Evolutionary conservation across 2,888 invertebrate genomes (phyloP), one percentile per base, ranked within the genome.

Genomic region (Troides aeacus): DNA sequence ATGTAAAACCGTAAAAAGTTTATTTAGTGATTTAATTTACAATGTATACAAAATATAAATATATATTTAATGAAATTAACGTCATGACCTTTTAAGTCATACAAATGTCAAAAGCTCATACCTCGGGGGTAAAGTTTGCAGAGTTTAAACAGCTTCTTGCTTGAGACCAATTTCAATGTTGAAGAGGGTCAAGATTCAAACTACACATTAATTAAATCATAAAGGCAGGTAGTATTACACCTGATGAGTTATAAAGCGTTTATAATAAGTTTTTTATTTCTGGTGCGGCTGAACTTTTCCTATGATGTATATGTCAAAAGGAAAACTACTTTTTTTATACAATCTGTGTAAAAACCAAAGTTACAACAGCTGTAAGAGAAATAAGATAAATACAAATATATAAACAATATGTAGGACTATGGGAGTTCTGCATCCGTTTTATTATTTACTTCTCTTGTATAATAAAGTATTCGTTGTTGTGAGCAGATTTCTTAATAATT

Each of bases 111-210:
- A 53, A 53, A 53, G 6, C 53, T 53, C n/a, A 53, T 53, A 18
- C 53, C 53, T 53, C 18, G 7, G 53, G 53, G 53, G n/a, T 53
- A 53, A 53, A 53, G 53, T 53, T 53, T 53, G 18, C 18, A 53
- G 53, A 53, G 53, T 53, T 53, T 53, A 53, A 50, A n/a, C 18
- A 53, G 53, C n/a, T 53, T 53, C 53, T n/a, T 53, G 53, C 53
- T 53, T 53, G 53, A 53, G 8, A 12, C 53, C 53, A 12, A 7
- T 53, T 53, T 18, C 53, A 53, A n/a, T 53, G 53, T 53, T 53
- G n/a, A 53, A 53, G 18, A 53, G 53, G 53, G 53, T 53, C 15
- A 53, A 53, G 53, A 53, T 18, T 53, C 18, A 6, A 53, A 18
- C 53, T 18, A n/a, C 6, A 53, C 18, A 53, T 53, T 10, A 53